Evolutionary conservation across 2,888 invertebrate species (phyloP).

Genomic region (Andrena dorsata): DNA sequence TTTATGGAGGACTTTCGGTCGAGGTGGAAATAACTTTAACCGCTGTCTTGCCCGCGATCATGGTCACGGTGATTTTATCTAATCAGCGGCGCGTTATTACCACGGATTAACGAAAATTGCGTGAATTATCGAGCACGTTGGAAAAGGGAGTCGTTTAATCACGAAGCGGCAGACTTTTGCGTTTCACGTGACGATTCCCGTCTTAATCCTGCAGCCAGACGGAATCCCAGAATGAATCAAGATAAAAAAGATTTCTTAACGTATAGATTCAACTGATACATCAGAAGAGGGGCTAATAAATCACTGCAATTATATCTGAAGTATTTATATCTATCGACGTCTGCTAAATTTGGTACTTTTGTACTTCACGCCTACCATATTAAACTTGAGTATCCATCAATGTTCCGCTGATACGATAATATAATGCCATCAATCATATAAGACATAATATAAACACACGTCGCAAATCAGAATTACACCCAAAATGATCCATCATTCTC

Average conservation of each 20-base stretch:
- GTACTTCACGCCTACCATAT: neutral
- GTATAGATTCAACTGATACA: neutral
- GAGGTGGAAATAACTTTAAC: constrained; percentile 60
- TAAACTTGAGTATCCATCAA: neutral
- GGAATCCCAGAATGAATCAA: neutral
- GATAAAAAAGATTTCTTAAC: constrained; percentile 7
- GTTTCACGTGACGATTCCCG: neutral
- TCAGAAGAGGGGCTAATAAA: neutral
- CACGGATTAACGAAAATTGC: constrained; percentile 58
- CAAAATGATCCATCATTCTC: neutral
- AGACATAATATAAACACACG: no score
- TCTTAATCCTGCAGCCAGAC: neutral
- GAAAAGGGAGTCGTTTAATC: neutral
- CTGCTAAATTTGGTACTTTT: neutral
- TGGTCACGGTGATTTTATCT: constrained; percentile 69
- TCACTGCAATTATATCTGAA: neutral
- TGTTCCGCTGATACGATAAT: neutral
- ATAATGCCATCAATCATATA: neutral
- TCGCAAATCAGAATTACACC: neutral
- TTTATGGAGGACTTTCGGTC: constrained; percentile 68
- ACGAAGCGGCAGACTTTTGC: neutral
- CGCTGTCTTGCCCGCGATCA: constrained; percentile 50
- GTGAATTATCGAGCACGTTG: constrained; percentile 29
- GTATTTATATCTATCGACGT: neutral
- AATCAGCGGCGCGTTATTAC: constrained; percentile 63